Evolutionary conservation across 2,888 invertebrate genomes (phyloP).

Genomic region (Sepioteuthis lessoniana): DNA sequence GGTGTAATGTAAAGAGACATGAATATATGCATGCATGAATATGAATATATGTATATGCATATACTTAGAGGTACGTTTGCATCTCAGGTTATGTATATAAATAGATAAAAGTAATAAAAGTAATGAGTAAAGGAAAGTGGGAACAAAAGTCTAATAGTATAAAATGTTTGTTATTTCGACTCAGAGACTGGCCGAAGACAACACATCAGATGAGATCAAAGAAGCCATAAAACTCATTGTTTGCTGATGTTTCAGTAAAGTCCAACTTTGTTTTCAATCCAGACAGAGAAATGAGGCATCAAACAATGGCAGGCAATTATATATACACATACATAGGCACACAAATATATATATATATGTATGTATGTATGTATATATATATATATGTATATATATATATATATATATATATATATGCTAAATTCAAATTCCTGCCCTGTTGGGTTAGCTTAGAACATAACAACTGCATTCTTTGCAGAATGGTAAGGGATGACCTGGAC

Average conservation of each 20-base stretch:
- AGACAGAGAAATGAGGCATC: conserved; percentile 21
- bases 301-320: background rate
- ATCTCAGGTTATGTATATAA: background rate
- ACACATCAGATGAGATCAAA: conserved; percentile 33
- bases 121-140: background rate
- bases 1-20: background rate
- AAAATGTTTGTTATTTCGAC: background rate
- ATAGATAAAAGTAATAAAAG: background rate
- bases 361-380: background rate
- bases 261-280: background rate
- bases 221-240: background rate
- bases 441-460: no score
- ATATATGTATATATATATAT: conserved; percentile 15
- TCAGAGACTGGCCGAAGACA: background rate
- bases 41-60: background rate
- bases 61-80: background rate
- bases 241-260: background rate
- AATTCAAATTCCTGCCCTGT: no score
- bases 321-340: background rate
- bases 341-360: background rate
- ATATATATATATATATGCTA: background rate
- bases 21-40: background rate
- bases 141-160: background rate
- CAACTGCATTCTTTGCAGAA: no score
- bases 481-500: no score